Conservation (phyloP, 2,797 vertebrate species). For the Coreius guichenoti region DNA sequence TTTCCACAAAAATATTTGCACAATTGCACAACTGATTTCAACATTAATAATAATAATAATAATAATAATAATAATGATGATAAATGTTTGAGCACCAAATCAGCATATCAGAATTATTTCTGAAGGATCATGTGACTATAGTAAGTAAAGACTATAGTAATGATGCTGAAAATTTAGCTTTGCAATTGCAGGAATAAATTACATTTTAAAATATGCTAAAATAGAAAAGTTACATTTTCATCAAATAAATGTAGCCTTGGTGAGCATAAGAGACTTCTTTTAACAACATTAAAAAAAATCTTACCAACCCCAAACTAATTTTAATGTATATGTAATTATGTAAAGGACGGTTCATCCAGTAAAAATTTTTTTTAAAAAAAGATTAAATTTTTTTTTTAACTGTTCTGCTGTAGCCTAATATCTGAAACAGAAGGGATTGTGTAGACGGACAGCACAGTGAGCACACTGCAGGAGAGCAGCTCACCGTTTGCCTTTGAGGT, state of each 20-base stretch:
- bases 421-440: neutral
- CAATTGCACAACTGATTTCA: no score
- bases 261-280: neutral
- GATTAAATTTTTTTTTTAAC: no score
- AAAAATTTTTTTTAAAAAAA: neutral
- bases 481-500: constrained; percentile 71
- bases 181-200: no score
- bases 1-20: no score
- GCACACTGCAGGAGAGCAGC: constrained; percentile 30
- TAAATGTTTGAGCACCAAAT: neutral
- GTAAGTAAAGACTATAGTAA: no score
- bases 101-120: neutral
- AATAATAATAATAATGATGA: no score
- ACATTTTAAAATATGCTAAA: neutral
- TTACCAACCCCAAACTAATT: neutral
- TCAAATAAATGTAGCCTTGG: neutral
- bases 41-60: no score
- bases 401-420: neutral
- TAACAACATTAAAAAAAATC: neutral
- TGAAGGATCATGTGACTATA: no score
- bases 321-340: neutral
- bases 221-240: neutral
- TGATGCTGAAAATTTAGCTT: no score
- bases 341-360: neutral
- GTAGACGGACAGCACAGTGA: constrained; percentile 23